A percentile compares a stretch with the other conserved stretches of the same genome.
Conservation (phyloP, 1,140 invertebrate genomes). For the Phymorhynchus buccinoides region DNA sequence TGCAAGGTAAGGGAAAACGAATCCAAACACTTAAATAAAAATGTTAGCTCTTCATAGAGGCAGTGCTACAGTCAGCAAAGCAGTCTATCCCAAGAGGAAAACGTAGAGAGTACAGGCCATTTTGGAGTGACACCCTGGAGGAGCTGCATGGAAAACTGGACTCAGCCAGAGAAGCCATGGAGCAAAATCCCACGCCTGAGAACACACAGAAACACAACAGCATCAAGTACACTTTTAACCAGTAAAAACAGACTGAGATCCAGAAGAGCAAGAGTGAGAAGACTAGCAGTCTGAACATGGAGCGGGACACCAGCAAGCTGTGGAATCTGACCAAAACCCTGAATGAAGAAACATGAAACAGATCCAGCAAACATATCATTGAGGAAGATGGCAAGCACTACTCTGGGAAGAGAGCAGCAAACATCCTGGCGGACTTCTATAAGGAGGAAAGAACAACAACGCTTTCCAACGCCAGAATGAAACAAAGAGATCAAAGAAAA, state of each 20-base stretch:
- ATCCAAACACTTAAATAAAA: no score
- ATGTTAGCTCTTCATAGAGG: not conserved
- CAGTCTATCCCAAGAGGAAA: not conserved
- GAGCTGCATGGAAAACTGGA: not conserved
- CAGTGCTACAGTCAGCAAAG: not conserved
- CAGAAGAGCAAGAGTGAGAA: not conserved
- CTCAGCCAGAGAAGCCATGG: not conserved
- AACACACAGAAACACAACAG: slow-evolving; percentile 4
- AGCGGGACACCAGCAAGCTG: slow-evolving; percentile 21
- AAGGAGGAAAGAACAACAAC: not conserved
- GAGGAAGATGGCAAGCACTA: not conserved
- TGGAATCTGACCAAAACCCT: not conserved
- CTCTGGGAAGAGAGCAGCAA: not conserved
- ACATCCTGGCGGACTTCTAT: not conserved
- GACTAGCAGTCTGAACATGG: slow-evolving; percentile 23
- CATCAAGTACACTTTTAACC: no score
- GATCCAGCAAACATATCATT: not conserved
- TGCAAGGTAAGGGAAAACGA: no score
- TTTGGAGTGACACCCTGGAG: not conserved
- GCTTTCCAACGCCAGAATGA: not conserved
- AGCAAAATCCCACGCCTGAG: not conserved
- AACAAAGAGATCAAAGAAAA: not conserved
- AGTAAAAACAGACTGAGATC: not conserved
- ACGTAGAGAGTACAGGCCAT: not conserved
- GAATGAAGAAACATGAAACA: not conserved